A percentile compares a stretch with the other conserved stretches of the same genome.
These are phyloP conservation scores for Sarcophaga subvicina DNA, from an alignment of 2,888 invertebrate species.

Conservation along the genomic window DNA sequence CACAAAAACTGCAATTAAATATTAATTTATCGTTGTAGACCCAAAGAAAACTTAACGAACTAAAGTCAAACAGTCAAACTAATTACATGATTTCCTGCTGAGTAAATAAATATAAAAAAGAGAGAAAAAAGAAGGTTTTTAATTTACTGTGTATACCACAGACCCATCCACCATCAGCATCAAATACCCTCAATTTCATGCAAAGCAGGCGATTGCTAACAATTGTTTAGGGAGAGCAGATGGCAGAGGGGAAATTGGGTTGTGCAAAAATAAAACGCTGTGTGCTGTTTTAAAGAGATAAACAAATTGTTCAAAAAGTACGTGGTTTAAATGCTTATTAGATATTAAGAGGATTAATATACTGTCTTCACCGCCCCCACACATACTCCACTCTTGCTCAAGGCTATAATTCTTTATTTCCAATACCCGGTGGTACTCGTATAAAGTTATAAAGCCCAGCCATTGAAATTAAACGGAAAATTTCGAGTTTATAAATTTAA, in stretches of 20 bases:
- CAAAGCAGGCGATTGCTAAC: background rate
- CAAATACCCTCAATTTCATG: background rate
- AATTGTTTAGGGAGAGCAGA: background rate
- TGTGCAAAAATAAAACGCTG: background rate
- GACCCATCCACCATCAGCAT: too few species aligned
- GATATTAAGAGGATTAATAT: slow-evolving; percentile 50
- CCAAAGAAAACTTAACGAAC: slow-evolving; percentile 5
- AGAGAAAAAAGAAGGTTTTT: background rate
- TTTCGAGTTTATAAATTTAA: background rate
- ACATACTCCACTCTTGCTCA: background rate
- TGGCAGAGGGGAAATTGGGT: background rate
- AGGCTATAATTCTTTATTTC: background rate
- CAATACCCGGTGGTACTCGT: background rate
- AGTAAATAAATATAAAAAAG: slow-evolving; percentile 21
- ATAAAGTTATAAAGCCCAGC: too few species aligned
- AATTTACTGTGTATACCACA: background rate
- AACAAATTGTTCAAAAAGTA: slow-evolving; percentile 59
- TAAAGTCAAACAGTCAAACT: slow-evolving; percentile 51
- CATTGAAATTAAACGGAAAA: background rate
- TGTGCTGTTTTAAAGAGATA: slow-evolving; percentile 36
- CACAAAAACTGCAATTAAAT: slow-evolving; percentile 34
- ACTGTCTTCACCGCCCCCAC: background rate
- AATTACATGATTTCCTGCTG: slow-evolving; percentile 53
- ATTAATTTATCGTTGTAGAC: slow-evolving; percentile 31
- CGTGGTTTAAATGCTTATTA: slow-evolving; percentile 57